Evolutionary conservation across 2,888 invertebrate species (phyloP).

Genomic region (Herminia tarsipennalis): DNA sequence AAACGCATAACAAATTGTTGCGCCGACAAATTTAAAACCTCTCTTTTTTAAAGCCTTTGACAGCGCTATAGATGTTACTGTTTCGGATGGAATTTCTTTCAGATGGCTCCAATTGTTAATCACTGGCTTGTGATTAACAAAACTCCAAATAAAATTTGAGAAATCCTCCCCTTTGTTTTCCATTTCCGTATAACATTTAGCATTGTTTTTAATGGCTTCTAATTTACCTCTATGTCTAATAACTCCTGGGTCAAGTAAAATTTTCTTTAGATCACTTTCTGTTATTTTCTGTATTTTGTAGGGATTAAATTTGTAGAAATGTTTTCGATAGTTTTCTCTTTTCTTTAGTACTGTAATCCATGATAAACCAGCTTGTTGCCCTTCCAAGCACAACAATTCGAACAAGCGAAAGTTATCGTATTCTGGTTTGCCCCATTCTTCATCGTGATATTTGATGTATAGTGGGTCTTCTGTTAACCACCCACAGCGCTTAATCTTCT

Average conservation of each 20-base stretch:
- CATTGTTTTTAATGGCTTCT: slow-evolving; percentile 68
- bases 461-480: slow-evolving; percentile 69
- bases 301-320: slow-evolving; percentile 67
- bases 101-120: slow-evolving; percentile 59
- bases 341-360: slow-evolving; percentile 77
- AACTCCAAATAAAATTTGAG: slow-evolving; percentile 69
- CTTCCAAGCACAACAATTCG: slow-evolving; percentile 78
- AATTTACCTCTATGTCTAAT: slow-evolving; percentile 72
- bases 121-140: slow-evolving; percentile 63
- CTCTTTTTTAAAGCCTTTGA: slow-evolving; percentile 66
- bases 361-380: slow-evolving; percentile 77
- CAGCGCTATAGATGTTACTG: slow-evolving; percentile 53
- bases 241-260: slow-evolving; percentile 53
- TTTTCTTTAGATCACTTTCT: slow-evolving; percentile 48
- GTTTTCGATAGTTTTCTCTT: slow-evolving; percentile 62
- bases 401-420: slow-evolving; percentile 60
- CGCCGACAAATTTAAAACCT: slow-evolving; percentile 73
- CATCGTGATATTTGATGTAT: slow-evolving; percentile 73
- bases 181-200: slow-evolving; percentile 67
- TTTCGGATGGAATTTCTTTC: slow-evolving; percentile 64
- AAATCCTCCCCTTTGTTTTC: slow-evolving; percentile 62
- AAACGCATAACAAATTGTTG: slow-evolving; percentile 75
- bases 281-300: slow-evolving; percentile 53
- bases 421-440: slow-evolving; percentile 75
- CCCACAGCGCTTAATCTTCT: slow-evolving; percentile 52